Conservation (phyloP, 2,888 invertebrate genomes). For the Drosophila demipolita region DNA sequence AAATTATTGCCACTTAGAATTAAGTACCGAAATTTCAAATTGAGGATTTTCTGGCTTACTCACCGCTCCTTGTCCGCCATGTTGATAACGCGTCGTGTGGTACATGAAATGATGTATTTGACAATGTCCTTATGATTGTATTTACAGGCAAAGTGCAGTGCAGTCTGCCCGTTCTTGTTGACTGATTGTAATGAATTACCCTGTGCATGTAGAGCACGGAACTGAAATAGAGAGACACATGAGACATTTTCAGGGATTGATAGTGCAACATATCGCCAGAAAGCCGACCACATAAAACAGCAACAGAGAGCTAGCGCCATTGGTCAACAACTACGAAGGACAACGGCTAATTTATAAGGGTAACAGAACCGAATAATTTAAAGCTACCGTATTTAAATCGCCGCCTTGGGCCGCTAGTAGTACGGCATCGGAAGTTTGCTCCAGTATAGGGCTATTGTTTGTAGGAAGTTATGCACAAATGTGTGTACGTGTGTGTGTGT, state of each 20-base stretch:
- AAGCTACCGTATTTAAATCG: conserved; percentile 90
- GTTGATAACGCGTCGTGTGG: conserved; percentile 93
- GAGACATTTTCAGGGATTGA: neutral
- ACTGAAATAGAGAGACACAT: conserved; percentile 85
- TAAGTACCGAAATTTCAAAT: neutral
- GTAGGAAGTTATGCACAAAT: conserved; percentile 17
- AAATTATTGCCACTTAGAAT: neutral
- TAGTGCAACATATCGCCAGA: neutral
- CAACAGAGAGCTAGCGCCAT: neutral
- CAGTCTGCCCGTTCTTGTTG: conserved; percentile 94
- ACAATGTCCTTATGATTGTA: conserved; percentile 96
- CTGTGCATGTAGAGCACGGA: conserved; percentile 93
- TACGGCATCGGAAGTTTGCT: conserved; percentile 93
- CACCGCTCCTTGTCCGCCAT: conserved; percentile 94
- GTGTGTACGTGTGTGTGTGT: neutral
- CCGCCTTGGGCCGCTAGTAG: conserved; percentile 94
- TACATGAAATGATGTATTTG: conserved; percentile 94
- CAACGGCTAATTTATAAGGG: neutral
- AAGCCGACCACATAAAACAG: neutral
- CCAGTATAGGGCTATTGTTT: conserved; percentile 89
- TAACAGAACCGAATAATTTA: conserved; percentile 16
- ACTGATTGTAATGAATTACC: conserved; percentile 94
- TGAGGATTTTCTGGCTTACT: conserved; percentile 78
- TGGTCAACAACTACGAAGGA: conserved; percentile 6
- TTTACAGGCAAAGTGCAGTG: conserved; percentile 94